Evolutionary conservation across 2,888 invertebrate genomes (phyloP).

Genomic region (Anagyrus pseudococci): DNA sequence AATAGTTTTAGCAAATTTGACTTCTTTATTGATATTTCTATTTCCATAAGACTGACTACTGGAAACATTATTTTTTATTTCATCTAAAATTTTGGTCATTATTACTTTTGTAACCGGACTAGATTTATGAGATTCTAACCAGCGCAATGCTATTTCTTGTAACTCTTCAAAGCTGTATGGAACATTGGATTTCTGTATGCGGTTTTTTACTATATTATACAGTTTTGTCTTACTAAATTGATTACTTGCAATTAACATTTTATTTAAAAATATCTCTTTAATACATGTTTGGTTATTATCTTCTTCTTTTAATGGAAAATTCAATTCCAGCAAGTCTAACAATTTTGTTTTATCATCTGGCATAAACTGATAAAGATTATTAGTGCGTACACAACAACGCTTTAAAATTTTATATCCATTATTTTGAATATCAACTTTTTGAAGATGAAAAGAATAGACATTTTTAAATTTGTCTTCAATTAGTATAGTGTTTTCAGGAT

Average conservation of each 20-base stretch:
- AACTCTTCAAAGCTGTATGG: conserved; percentile 47
- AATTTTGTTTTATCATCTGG: conserved; percentile 2
- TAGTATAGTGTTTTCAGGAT: conserved; percentile 9
- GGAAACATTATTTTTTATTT: conserved; percentile 44
- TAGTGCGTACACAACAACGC: conserved; percentile 1
- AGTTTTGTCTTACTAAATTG: no score
- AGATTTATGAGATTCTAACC: conserved; percentile 48
- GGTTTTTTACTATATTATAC: no score
- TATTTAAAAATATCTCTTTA: no score
- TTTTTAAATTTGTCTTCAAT: conserved; percentile 1
- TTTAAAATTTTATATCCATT: conserved; percentile 28
- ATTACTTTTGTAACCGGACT: conserved; percentile 41
- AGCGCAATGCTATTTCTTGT: conserved; percentile 49
- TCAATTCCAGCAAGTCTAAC: not conserved
- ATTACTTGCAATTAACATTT: no score
- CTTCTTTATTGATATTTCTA: conserved; percentile 38
- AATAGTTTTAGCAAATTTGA: conserved; percentile 18
- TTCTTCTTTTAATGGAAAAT: no score
- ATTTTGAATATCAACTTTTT: conserved; percentile 13
- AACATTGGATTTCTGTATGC: conserved; percentile 20
- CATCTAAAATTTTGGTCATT: conserved; percentile 43
- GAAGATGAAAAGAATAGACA: conserved; percentile 18
- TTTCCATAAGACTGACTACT: conserved; percentile 40
- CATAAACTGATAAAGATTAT: conserved; percentile 21
- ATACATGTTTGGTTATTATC: no score